Base-by-base conservation (phyloP, 1,140 invertebrate genomes). In the Sycophila sp. region DNA sequence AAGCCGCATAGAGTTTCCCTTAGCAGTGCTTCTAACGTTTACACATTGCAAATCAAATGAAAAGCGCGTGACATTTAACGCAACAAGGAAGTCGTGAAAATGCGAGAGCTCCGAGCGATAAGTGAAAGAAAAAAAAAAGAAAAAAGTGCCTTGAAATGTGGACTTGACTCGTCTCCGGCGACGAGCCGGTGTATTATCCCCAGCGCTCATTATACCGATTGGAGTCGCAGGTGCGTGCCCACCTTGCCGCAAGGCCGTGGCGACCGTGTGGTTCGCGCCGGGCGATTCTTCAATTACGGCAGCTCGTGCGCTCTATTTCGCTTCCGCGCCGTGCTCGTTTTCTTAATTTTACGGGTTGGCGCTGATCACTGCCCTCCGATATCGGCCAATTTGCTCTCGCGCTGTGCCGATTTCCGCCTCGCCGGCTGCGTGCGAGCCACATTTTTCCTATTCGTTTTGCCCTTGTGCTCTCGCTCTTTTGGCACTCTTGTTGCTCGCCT, bases 131-230 rank as follows among this genome's bases (percentile, higher is more conserved):
- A n/a, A n/a, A n/a, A n/a, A n/a, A n/a, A n/a, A n/a, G n/a, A n/a
- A n/a, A n/a, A n/a, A n/a, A n/a, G n/a, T n/a, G n/a, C n/a, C n/a
- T n/a, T n/a, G n/a, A n/a, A n/a, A n/a, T n/a, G n/a, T n/a, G n/a
- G n/a, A n/a, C n/a, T n/a, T n/a, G n/a, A n/a, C n/a, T n/a, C n/a
- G n/a, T n/a, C n/a, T n/a, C n/a, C n/a, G n/a, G n/a, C n/a, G n/a
- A n/a, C n/a, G n/a, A n/a, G n/a, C n/a, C n/a, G n/a, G n/a, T 34
- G 59, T 17, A 15, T 11, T 15, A 11, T 28, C 47, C 74, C 75
- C 73, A 66, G 71, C 71, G 67, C 72, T 77, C 74, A 77, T 77
- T 78, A 77, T 73, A 76, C 77, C 75, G 73, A 76, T 78, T 77
- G 73, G 47, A 77, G 72, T 69, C 72, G 74, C 75, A 76, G 73